Percentiles rank a stretch among this genome's conserved stretches.
These are phyloP conservation scores for Spinus olivaceus DNA, from an alignment of 2,797 vertebrate genomes.

Conservation along the genomic window DNA sequence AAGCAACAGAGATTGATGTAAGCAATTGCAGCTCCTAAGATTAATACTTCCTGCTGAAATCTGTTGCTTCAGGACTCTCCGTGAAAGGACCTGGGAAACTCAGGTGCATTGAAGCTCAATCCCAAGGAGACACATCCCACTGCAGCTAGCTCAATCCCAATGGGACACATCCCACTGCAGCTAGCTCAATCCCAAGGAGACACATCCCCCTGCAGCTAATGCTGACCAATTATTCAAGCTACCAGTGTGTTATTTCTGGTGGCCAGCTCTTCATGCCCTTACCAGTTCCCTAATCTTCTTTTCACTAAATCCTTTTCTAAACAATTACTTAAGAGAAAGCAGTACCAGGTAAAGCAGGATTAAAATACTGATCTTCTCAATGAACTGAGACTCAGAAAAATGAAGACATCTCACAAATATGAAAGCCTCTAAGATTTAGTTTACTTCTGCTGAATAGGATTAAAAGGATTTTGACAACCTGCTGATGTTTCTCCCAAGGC, in stretches of 20 bases:
- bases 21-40: not conserved
- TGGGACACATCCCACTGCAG: no score
- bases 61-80: not conserved
- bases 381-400: not conserved
- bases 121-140: no score
- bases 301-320: not conserved
- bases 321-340: not conserved
- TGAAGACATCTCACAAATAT: not conserved
- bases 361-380: conserved; percentile 12
- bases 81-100: not conserved
- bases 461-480: not conserved
- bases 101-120: not conserved
- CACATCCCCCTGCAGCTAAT: not conserved
- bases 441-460: not conserved
- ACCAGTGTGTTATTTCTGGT: not conserved
- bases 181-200: no score
- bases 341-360: not conserved
- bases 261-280: not conserved
- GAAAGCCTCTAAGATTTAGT: not conserved
- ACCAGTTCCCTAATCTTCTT: not conserved
- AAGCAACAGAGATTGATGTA: not conserved
- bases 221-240: not conserved
- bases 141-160: no score
- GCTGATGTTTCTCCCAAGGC: not conserved
- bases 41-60: not conserved